phyloP scores from a whole-genome alignment of 2,888 invertebrate genomes.

The Drosophila mettleri region DNA sequence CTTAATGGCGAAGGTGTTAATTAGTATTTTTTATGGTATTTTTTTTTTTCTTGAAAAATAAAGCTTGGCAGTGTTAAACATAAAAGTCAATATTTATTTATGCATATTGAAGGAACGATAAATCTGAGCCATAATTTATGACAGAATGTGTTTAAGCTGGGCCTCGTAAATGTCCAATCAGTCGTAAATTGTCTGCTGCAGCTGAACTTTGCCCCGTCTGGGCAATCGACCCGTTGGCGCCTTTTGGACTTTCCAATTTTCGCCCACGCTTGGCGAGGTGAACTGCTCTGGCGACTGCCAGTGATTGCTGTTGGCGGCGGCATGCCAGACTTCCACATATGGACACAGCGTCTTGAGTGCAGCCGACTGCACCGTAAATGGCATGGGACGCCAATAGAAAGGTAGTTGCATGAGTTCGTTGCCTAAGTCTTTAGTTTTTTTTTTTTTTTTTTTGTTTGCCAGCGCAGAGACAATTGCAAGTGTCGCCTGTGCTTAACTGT shows the following conservation, averaged over 20 bases:
- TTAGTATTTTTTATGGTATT: conserved; percentile 53
- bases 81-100: conserved; percentile 75
- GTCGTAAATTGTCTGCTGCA: conserved; percentile 48
- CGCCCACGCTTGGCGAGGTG: conserved; percentile 57
- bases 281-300: conserved; percentile 17
- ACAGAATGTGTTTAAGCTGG: conserved; percentile 53
- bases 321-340: conserved; percentile 35
- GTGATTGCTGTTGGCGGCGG: conserved; percentile 32
- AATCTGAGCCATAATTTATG: conserved; percentile 41
- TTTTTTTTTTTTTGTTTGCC: not conserved
- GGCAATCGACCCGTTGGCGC: conserved; percentile 52
- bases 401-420: conserved; percentile 48
- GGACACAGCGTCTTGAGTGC: conserved; percentile 35
- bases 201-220: conserved; percentile 40
- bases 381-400: conserved; percentile 44
- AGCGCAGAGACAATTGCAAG: conserved; percentile 39
- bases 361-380: conserved; percentile 38
- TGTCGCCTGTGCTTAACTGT: conserved; percentile 33
- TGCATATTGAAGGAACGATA: conserved; percentile 26
- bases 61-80: conserved; percentile 48
- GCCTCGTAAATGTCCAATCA: conserved; percentile 58
- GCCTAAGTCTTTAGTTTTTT: conserved; percentile 54
- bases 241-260: conserved; percentile 71
- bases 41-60: not conserved
- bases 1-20: conserved; percentile 72